Conservation (phyloP, 2,888 invertebrate genomes). For the Eilema sororculum region DNA sequence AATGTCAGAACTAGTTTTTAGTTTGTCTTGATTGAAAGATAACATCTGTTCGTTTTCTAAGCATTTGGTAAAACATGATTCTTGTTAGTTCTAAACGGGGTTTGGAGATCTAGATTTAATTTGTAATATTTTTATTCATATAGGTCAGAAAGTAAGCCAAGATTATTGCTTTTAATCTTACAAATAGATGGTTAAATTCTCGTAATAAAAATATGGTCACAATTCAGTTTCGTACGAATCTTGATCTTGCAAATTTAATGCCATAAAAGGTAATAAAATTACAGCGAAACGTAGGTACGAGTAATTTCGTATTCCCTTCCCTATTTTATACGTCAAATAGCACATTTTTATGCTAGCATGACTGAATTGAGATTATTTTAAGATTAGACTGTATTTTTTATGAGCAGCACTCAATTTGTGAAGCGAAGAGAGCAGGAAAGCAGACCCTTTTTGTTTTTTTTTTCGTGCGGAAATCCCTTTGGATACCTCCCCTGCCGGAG, state of each 20-base stretch:
- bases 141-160: background rate
- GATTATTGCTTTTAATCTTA: background rate
- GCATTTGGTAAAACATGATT: slow-evolving; percentile 18
- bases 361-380: no score
- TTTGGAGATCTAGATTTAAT: slow-evolving; percentile 15
- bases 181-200: background rate
- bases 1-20: slow-evolving; percentile 40
- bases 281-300: no score
- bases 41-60: slow-evolving; percentile 38
- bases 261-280: no score
- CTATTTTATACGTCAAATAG: no score
- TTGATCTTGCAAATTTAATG: no score
- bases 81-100: slow-evolving; percentile 22
- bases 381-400: no score
- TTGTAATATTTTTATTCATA: background rate
- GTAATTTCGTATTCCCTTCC: no score
- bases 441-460: no score
- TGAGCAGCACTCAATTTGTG: background rate
- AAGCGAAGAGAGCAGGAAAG: background rate
- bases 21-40: slow-evolving; percentile 28
- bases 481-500: no score
- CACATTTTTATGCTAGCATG: no score
- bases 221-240: no score
- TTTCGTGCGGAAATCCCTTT: no score
- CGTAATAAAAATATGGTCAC: background rate